Conservation (phyloP, 2,888 invertebrate species). For the Melinaea menophilus region DNA sequence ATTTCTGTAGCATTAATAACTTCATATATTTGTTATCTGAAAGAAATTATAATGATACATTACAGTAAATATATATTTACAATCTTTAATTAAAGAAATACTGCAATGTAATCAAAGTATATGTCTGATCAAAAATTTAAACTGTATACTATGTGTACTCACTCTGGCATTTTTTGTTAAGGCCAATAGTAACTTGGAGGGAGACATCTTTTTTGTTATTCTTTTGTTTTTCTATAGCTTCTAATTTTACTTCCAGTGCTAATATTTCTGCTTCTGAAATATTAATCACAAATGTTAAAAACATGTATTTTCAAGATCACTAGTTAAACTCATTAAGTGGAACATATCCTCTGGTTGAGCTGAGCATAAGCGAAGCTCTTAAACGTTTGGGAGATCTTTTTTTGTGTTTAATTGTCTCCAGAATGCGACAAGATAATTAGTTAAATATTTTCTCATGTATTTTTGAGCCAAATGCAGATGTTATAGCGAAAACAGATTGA, state of each 20-base stretch:
- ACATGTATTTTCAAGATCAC: slow-evolving; percentile 2
- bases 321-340: too few relatives aligned
- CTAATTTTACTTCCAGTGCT: slow-evolving; percentile 63
- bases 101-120: not conserved
- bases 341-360: too few relatives aligned
- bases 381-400: too few relatives aligned
- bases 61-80: too few relatives aligned
- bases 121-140: not conserved
- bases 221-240: slow-evolving; percentile 42
- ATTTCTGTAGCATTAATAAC: slow-evolving; percentile 50
- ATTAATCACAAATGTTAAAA: not conserved
- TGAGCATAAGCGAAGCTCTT: too few relatives aligned
- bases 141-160: slow-evolving; percentile 32
- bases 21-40: slow-evolving; percentile 58
- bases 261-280: slow-evolving; percentile 63
- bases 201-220: slow-evolving; percentile 53
- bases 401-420: too few relatives aligned
- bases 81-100: too few relatives aligned
- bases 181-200: slow-evolving; percentile 55
- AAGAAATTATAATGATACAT: slow-evolving; percentile 38
- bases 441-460: too few relatives aligned
- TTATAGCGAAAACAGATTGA: too few relatives aligned
- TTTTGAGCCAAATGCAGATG: too few relatives aligned
- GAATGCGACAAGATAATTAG: too few relatives aligned
- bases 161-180: slow-evolving; percentile 58